These are phyloP conservation scores for Eupithecia vulgata DNA, from an alignment of 2,888 invertebrate species.

Conservation along the genomic window DNA sequence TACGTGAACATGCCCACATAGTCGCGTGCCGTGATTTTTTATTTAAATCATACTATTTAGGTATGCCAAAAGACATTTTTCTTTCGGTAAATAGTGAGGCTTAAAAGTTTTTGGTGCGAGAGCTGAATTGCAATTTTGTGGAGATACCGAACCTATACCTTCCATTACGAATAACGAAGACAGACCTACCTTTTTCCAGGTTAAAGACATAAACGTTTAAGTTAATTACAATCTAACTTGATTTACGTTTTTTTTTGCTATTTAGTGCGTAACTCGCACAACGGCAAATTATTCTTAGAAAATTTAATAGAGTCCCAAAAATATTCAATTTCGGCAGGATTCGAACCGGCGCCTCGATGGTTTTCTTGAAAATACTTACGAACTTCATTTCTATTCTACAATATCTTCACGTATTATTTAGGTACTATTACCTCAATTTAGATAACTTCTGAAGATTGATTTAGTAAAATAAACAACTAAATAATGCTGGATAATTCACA, in stretches of 20 bases:
- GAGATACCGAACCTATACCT: background rate
- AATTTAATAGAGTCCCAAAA: no score
- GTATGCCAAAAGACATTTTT: slow-evolving; percentile 75
- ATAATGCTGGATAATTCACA: no score
- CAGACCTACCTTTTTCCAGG: background rate
- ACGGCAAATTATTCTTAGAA: no score
- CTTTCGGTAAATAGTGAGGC: slow-evolving; percentile 64
- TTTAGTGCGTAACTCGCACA: no score
- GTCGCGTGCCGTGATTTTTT: slow-evolving; percentile 81
- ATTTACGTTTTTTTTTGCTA: no score
- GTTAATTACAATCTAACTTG: no score
- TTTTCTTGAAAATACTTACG: background rate
- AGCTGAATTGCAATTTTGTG: slow-evolving; percentile 51
- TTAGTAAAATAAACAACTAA: no score
- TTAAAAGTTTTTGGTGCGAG: slow-evolving; percentile 58
- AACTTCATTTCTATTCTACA: background rate
- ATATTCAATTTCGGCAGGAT: no score
- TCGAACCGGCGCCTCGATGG: no score
- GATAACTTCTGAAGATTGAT: background rate
- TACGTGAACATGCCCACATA: slow-evolving; percentile 73
- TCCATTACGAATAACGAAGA: background rate
- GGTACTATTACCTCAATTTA: background rate
- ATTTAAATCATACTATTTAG: slow-evolving; percentile 82
- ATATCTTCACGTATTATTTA: background rate
- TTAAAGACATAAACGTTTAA: background rate